Evolutionary conservation across 2,888 invertebrate genomes (phyloP).

Genomic region (Agriotes lineatus): DNA sequence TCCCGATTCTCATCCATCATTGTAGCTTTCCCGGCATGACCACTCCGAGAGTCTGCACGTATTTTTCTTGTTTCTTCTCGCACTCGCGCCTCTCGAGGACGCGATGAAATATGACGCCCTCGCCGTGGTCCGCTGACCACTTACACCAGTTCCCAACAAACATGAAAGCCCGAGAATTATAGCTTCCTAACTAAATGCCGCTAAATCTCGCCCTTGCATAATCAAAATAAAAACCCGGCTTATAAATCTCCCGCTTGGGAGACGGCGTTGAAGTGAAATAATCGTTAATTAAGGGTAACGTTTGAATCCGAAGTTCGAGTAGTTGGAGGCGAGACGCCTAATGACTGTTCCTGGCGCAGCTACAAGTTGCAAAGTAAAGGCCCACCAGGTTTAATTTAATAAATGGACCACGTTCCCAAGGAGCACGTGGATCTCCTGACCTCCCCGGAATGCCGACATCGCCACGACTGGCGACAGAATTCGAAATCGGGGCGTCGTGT

Average conservation of each 20-base stretch:
- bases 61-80: constrained; percentile 39
- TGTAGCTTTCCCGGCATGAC: constrained; percentile 30
- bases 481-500: too few species aligned
- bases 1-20: constrained; percentile 38
- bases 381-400: too few species aligned
- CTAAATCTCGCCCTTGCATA: constrained; percentile 17
- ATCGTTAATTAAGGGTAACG: constrained; percentile 26
- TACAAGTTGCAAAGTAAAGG: constrained; percentile 8
- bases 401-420: background rate
- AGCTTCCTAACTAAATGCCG: constrained; percentile 36
- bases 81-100: constrained; percentile 34
- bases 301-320: constrained; percentile 16
- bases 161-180: constrained; percentile 33
- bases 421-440: too few species aligned
- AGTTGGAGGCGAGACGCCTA: constrained; percentile 11
- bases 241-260: background rate
- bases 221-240: constrained; percentile 26
- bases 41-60: constrained; percentile 34
- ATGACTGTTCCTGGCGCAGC: background rate
- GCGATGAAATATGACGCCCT: constrained; percentile 34
- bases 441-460: too few species aligned
- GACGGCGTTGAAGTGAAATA: constrained; percentile 15
- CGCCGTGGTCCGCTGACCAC: constrained; percentile 34
- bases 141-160: constrained; percentile 36
- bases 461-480: too few species aligned